Evolutionary conservation across 1,140 invertebrate species (phyloP), one percentile per base, ranked within the genome.

Genomic region (Hyles vespertilio): DNA sequence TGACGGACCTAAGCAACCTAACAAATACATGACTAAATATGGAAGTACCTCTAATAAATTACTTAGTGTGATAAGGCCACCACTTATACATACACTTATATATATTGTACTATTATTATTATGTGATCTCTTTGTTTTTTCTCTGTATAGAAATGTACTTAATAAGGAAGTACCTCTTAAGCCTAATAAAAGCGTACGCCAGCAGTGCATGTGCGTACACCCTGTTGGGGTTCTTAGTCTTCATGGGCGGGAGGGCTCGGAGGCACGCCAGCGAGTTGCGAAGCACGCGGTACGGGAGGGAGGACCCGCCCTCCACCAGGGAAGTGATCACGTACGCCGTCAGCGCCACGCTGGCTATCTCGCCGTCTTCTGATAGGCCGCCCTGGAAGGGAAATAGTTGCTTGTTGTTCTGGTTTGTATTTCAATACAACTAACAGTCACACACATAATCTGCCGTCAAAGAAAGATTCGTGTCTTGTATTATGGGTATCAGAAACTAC

Each of bases 301-400:
- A 10, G 65, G 77, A 40, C 74, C 83, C 2, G 22, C 92, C 92
- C 66, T 94, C 93, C 2, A 94, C 64, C 3, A 94, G 87, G 0
- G 93, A 90, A 2, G 93, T 90, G 4, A 94, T 67, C 43, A 94
- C 92, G 73, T 94, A 95, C 0, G 94, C 93, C 0, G 94, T 94
- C 7, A 94, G 79, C 0, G 91, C 91, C 0, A 91, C 83, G 36
- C 86, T 91, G 2, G 91, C 89, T 33, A 84, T 83, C 49, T 94
- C 92, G 1, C 93, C 92, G 4, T 91, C 84, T 63, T 83, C 82
- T 79, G 92, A 89, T 1, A 94, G 84, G 10, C 94, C 94, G 59
- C 94, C 92, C 92, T 92, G 65, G 32, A 73, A 51, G 22, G 22
- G 2, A 22, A 22, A 22, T n/a, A n/a, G n/a, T n/a, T n/a, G n/a